A percentile compares a stretch with the other conserved stretches of the same genome.
These are phyloP conservation scores for Solenodon paradoxus DNA, from an alignment of 2,113 vertebrate genomes.

Conservation along the genomic window DNA sequence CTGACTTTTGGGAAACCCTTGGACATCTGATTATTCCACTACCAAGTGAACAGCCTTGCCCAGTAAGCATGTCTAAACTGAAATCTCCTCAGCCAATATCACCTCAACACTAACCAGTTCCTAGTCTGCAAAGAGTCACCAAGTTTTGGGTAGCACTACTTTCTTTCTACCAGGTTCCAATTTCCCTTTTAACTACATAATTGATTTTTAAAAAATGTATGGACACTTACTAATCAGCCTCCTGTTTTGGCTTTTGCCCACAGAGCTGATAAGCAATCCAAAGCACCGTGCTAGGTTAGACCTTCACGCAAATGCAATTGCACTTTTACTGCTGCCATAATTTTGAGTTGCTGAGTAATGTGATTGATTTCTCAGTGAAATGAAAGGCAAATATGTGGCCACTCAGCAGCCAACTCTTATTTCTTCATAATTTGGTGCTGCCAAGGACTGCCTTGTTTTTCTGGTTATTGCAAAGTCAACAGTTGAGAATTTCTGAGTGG, in stretches of 20 bases:
- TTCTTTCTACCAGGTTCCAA: slow-evolving; percentile 64
- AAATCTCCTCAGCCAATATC: neutral
- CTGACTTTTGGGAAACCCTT: neutral
- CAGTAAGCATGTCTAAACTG: neutral
- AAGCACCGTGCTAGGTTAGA: slow-evolving; percentile 61
- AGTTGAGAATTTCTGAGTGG: neutral
- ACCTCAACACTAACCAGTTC: neutral
- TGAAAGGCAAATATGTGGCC: slow-evolving; percentile 62
- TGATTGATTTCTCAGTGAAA: slow-evolving; percentile 66
- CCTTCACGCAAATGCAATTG: slow-evolving; percentile 76
- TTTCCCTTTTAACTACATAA: slow-evolving; percentile 79
- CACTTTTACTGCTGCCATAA: slow-evolving; percentile 75
- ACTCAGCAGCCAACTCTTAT: slow-evolving; percentile 5
- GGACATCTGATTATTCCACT: neutral
- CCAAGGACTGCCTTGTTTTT: slow-evolving; percentile 42
- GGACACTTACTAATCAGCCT: slow-evolving; percentile 76
- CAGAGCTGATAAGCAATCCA: slow-evolving; percentile 56
- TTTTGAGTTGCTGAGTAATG: slow-evolving; percentile 63
- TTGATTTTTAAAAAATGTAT: slow-evolving; percentile 71
- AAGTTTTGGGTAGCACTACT: slow-evolving; percentile 69
- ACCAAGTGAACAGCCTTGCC: neutral
- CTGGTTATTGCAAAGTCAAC: slow-evolving; percentile 5
- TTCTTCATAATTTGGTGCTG: slow-evolving; percentile 35
- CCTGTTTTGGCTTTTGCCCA: slow-evolving; percentile 71
- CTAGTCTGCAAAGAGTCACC: slow-evolving; percentile 63